Evolutionary conservation across 2,888 invertebrate species (phyloP).

Genomic region (Mystacides longicornis): DNA sequence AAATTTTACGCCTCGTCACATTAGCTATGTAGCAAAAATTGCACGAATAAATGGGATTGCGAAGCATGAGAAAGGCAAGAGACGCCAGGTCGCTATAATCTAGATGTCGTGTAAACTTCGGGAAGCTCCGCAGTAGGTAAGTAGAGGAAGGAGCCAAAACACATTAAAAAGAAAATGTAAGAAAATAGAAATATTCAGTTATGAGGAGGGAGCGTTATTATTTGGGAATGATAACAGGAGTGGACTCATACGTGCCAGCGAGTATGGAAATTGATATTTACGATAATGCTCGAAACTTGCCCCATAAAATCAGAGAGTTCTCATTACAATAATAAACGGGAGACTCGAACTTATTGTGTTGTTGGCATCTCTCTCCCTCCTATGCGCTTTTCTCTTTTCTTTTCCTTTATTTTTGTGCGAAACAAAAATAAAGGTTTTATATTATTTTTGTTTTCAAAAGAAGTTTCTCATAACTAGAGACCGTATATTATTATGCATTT

Average conservation of each 20-base stretch:
- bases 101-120: no score
- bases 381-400: no score
- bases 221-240: not conserved
- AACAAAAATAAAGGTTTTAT: not conserved
- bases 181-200: no score
- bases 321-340: not conserved
- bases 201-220: not conserved
- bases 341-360: not conserved
- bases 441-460: not conserved
- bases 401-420: not conserved
- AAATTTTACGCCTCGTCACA: no score
- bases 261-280: not conserved
- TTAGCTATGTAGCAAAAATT: no score
- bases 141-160: no score
- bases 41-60: no score
- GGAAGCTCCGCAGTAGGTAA: no score
- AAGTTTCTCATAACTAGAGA: not conserved
- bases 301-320: constrained; percentile 1
- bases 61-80: no score
- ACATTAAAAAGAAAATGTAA: no score
- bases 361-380: not conserved
- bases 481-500: no score
- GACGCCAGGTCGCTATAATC: no score
- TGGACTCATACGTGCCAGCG: not conserved
- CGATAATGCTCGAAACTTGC: not conserved